Evolutionary conservation across 2,113 vertebrate species (phyloP), one percentile per base, ranked within the genome.

Genomic region (Hypanus sabinus): DNA sequence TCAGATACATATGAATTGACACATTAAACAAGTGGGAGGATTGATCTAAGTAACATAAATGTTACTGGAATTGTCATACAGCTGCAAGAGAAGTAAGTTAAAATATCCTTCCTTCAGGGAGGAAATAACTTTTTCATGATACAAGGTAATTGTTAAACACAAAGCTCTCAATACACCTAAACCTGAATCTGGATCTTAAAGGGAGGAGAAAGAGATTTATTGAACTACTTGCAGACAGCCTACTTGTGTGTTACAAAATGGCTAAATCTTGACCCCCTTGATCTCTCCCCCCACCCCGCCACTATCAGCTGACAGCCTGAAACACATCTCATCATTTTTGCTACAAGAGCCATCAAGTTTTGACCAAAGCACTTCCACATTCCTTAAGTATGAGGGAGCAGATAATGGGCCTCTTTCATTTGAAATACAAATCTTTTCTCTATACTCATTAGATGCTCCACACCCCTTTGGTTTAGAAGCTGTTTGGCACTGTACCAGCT

Each of bases 361-460:
- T 57, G 83, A 60, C 83, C 24, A 27, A 87, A 60, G 57, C 85
- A 88, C 85, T 88, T 88, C 85, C 85, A 65, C 85, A 88, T 88
- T 88, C 85, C 85, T 65, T 62, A 65, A 65, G 85, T 33, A 33
- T 87, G 85, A 65, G 60, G 60, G 85, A 87, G 55, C 83, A 60
- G 16, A 90, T 65, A 90, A 90, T 90, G 85, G 83, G 14, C 27
- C 27, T n/a, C 14, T 90, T 90, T 90, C 85, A 65, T 65, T 65
- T n/a, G 30, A 16, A 90, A 65, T 90, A 33, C 85, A 65, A 90
- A 20, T 65, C 60, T 90, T 65, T 90, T 90, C 60, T 90, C 60
- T 90, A 65, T 90, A 65, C 60, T 14, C 85, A 90, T 65, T 65
- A 68, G 60, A 65, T 65, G 60, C 60, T 33, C 60, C 85, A 90